Percentiles rank a stretch among this genome's conserved stretches.
These are phyloP conservation scores for Noctilio leporinus DNA, from an alignment of 2,113 vertebrate genomes.

Conservation along the genomic window DNA sequence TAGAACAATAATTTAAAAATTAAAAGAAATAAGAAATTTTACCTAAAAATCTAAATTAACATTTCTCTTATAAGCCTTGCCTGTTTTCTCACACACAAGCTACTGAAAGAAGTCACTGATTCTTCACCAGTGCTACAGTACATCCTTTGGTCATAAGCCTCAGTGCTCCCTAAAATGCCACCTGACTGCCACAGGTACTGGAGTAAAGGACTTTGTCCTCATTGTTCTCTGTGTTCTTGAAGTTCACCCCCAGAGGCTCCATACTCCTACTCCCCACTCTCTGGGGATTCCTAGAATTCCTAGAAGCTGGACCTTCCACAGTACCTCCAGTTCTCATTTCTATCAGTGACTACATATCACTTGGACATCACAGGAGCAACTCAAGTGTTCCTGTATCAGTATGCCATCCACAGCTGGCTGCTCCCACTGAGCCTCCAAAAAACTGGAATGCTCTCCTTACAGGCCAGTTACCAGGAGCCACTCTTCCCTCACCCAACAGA, in stretches of 20 bases:
- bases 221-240: not conserved
- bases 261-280: too few relatives aligned
- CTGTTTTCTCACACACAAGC: not conserved
- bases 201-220: not conserved
- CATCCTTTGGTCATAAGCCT: not conserved
- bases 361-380: not conserved
- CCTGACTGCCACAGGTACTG: not conserved
- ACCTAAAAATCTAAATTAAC: not conserved
- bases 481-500: too few relatives aligned
- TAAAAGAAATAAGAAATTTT: not conserved
- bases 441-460: fast-evolving
- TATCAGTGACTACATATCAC: too few relatives aligned
- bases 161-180: not conserved
- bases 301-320: not conserved
- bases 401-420: not conserved
- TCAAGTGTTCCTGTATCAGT: too few relatives aligned
- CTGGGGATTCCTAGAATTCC: not conserved
- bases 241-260: not conserved
- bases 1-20: too few relatives aligned
- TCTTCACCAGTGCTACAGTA: not conserved
- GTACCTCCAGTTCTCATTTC: not conserved
- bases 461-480: not conserved
- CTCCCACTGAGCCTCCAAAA: not conserved
- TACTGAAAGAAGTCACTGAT: not conserved
- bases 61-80: not conserved